Percentiles rank a stretch among this genome's conserved stretches.
These are phyloP conservation scores for Cercopithecus neglectus DNA, from an alignment of 2,797 vertebrate species.

Conservation along the genomic window DNA sequence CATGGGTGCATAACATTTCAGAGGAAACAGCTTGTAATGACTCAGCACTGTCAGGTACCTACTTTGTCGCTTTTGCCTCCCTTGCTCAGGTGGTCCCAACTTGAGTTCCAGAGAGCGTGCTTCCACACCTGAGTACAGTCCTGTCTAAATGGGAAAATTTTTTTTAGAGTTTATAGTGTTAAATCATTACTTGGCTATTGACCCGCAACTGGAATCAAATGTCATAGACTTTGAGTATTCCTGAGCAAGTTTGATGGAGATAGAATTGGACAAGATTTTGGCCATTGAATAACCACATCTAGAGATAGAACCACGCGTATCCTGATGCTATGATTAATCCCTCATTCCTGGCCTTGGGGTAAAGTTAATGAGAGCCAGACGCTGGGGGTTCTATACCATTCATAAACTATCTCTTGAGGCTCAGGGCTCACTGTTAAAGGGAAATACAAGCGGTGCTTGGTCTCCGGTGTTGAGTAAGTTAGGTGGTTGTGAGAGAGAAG, in stretches of 20 bases:
- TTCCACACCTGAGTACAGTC: not conserved
- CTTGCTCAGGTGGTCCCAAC: constrained; percentile 46
- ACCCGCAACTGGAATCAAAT: not conserved
- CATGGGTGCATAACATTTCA: not conserved
- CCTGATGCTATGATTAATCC: not conserved
- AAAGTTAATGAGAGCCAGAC: not conserved
- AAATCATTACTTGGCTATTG: constrained; percentile 12
- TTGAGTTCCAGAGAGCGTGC: not conserved
- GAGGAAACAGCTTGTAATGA: constrained; percentile 72
- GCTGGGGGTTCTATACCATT: not conserved
- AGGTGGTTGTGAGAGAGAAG: constrained; percentile 32
- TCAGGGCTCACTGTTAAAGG: not conserved
- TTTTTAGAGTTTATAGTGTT: not conserved
- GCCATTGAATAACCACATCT: not conserved
- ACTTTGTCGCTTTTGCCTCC: not conserved
- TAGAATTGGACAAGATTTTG: not conserved
- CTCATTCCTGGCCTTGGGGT: constrained; percentile 18
- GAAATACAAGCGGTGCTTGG: not conserved
- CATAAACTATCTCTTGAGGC: not conserved
- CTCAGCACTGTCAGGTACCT: constrained; percentile 79
- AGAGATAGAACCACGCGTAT: not conserved
- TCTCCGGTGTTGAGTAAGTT: constrained; percentile 26
- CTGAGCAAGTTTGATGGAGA: not conserved
- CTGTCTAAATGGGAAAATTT: not conserved
- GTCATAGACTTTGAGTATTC: not conserved